A percentile compares a stretch with the other conserved stretches of the same genome.
Evolutionary conservation across 2,888 invertebrate species (phyloP).

Genomic region (Sphaerophoria taeniata): DNA sequence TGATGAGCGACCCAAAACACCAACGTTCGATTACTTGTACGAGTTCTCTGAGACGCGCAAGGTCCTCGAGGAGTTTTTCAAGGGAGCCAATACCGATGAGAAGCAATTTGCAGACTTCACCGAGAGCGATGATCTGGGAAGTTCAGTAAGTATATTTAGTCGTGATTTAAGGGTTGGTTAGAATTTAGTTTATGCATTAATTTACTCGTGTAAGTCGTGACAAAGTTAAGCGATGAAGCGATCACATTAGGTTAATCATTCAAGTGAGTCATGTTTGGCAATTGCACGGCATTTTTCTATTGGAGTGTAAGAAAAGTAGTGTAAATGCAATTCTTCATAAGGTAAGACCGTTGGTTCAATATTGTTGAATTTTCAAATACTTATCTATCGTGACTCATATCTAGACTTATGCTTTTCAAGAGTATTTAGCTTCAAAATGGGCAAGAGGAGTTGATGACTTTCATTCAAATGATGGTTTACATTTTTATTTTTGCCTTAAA

Average conservation of each 20-base stretch:
- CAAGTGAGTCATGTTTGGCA: slow-evolving; percentile 37
- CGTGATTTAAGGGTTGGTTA: slow-evolving; percentile 2
- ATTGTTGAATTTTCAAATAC: no score
- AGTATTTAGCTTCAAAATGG: no score
- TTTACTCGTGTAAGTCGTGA: slow-evolving; percentile 48
- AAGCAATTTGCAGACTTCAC: slow-evolving; percentile 82
- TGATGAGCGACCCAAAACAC: slow-evolving; percentile 80
- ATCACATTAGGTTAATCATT: slow-evolving; percentile 33
- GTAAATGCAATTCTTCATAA: no score
- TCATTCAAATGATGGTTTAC: no score
- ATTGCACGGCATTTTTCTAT: background rate
- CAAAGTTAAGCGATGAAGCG: slow-evolving; percentile 12
- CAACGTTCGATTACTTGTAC: slow-evolving; percentile 94
- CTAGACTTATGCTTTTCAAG: no score
- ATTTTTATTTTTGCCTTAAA: no score
- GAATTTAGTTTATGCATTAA: slow-evolving; percentile 26
- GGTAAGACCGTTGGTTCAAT: no score
- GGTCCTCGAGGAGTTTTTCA: slow-evolving; percentile 95
- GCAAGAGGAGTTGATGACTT: no score
- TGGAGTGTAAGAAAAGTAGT: no score
- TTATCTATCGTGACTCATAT: no score
- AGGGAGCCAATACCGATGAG: slow-evolving; percentile 87
- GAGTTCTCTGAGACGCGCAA: slow-evolving; percentile 96
- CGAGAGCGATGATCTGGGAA: slow-evolving; percentile 81
- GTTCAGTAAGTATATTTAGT: slow-evolving; percentile 78